These are phyloP conservation scores for Tachysurus fulvidraco DNA, from an alignment of 2,113 vertebrate genomes.

Conservation along the genomic window DNA sequence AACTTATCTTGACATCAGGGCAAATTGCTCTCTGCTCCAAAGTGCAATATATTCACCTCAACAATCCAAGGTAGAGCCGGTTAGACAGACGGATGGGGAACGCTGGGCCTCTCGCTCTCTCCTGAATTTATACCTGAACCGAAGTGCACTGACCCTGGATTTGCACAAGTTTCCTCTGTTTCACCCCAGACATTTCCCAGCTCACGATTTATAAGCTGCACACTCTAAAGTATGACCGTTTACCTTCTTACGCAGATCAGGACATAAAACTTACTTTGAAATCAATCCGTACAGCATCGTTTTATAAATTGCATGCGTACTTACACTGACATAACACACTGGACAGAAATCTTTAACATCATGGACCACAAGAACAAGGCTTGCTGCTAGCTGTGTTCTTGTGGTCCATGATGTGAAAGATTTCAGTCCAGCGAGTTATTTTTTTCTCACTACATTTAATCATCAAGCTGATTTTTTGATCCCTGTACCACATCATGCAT, in stretches of 20 bases:
- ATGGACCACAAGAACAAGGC: too few relatives aligned
- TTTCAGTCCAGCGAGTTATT: background rate
- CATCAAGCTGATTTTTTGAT: background rate
- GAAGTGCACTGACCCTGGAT: constrained; percentile 46
- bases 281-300: background rate
- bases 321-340: too few relatives aligned
- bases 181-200: constrained; percentile 24
- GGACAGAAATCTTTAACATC: too few relatives aligned
- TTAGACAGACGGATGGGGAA: constrained; percentile 53
- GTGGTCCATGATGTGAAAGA: background rate
- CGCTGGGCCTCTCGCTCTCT: constrained; percentile 46
- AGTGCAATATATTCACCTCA: constrained; percentile 49
- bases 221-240: background rate
- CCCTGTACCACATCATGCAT: background rate
- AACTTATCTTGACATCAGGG: constrained; percentile 54
- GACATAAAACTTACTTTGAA: background rate
- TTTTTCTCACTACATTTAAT: background rate
- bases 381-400: background rate
- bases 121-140: constrained; percentile 51
- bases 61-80: constrained; percentile 42
- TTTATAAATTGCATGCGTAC: background rate
- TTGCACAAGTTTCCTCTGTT: constrained; percentile 37
- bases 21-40: constrained; percentile 54
- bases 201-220: background rate
- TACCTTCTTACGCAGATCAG: background rate